Evolutionary conservation across 2,888 invertebrate genomes (phyloP), one percentile per base, ranked within the genome.

Genomic region (Polietes domitor): DNA sequence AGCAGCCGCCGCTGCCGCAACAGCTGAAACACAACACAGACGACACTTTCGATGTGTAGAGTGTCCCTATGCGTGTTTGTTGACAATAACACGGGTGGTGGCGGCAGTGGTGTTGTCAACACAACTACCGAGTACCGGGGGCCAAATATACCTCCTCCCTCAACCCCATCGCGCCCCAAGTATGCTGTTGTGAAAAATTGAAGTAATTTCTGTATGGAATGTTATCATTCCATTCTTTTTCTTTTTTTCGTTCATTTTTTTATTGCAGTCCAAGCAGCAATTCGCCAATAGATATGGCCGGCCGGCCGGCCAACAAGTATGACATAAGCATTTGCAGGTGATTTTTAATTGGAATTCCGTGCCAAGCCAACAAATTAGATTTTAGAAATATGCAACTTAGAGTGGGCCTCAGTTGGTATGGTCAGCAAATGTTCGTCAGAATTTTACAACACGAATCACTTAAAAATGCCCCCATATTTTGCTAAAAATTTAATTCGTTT

Each of bases 1-100:
- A 2, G 32, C 32, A 4, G 32, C 55, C 21, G 5, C 12, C 1
- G 61, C 21, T 12, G 19, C 28, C 82, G 19, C 55, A 82, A 72
- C 82, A 79, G 78, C 75, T 65, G 75, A 75, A 79, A 37, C 21
- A 21, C 32, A 17, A n/a, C 61, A 6, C n/a, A 4, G 2, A 10
- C 32, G 17, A 32, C 7, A 65, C 26, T 73, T 65, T 17, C 3
- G 32, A 17, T 26, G 9, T 26, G n/a, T 19, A 65, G 19, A 73
- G n/a, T n/a, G 10, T 53, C 53, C 53, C 21, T 53, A 6, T 61
- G 61, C 77, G 71, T 77, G 77, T 77, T 71, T 53, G 55, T 28
- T 1, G 28, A 17, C 61, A 43, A 71, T 77, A 71, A 77, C 32
- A 76, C 5, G 47, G 2, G 17, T 19, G 32, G 15, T 24, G 37